Evolutionary conservation across 2,888 invertebrate genomes (phyloP).

Genomic region (Acronicta alni): DNA sequence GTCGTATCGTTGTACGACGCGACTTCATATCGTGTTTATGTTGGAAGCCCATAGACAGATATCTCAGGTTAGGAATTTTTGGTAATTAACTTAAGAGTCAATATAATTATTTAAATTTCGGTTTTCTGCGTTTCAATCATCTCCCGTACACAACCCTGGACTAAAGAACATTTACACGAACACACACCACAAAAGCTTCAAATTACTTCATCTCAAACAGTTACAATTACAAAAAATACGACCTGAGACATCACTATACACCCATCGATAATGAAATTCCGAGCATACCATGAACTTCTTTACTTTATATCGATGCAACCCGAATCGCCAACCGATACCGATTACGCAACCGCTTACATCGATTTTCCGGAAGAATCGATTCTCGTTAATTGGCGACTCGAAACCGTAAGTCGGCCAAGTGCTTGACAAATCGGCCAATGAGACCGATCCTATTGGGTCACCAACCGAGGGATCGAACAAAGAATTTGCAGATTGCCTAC

Average conservation of each 20-base stretch:
- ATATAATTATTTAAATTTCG: too few species aligned
- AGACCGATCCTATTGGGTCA: conserved; percentile 59
- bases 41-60: too few species aligned
- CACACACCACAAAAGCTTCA: too few species aligned
- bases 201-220: too few species aligned
- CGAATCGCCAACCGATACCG: conserved; percentile 35
- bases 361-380: conserved; percentile 82
- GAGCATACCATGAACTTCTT: conserved; percentile 21
- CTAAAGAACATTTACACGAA: too few species aligned
- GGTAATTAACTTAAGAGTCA: too few species aligned
- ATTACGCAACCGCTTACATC: conserved; percentile 73
- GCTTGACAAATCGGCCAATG: conserved; percentile 76
- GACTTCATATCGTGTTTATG: too few species aligned
- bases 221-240: conserved; percentile 13
- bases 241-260: background rate
- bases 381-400: conserved; percentile 71
- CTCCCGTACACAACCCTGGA: too few species aligned
- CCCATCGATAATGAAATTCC: background rate
- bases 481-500: conserved; percentile 11
- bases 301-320: conserved; percentile 21
- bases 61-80: too few species aligned
- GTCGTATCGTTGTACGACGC: too few species aligned
- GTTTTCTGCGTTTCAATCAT: too few species aligned
- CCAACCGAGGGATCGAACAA: conserved; percentile 22
- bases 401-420: conserved; percentile 77